phyloP scores from a whole-genome alignment of 2,113 vertebrate genomes.

The Thamnophis sirtalis region DNA sequence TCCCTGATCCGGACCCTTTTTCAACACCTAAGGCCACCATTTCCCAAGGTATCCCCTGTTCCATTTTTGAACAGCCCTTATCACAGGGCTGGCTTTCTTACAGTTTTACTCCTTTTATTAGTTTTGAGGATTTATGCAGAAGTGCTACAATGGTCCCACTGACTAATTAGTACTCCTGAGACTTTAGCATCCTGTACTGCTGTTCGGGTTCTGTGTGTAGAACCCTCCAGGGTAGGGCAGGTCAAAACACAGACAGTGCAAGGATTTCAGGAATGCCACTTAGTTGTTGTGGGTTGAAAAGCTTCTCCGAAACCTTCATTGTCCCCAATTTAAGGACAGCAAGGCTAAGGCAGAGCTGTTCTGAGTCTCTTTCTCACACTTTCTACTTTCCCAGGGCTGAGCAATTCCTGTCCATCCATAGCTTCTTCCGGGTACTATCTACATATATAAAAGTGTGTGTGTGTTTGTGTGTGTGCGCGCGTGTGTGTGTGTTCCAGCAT shows the following conservation, averaged over 20 bases:
- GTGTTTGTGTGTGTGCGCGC: too few relatives aligned
- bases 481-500: too few relatives aligned
- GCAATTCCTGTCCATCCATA: background rate
- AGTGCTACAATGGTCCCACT: too few relatives aligned
- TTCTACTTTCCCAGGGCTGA: background rate
- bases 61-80: background rate
- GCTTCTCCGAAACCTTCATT: background rate
- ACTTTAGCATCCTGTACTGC: too few relatives aligned
- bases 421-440: background rate
- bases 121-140: background rate
- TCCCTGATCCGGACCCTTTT: background rate
- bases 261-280: background rate
- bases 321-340: background rate
- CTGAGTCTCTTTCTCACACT: background rate
- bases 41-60: background rate
- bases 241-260: background rate
- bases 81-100: background rate
- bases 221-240: background rate
- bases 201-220: background rate
- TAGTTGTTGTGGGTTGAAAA: background rate
- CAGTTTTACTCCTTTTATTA: background rate
- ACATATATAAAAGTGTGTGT: too few relatives aligned
- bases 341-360: background rate
- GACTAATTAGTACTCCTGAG: too few relatives aligned
- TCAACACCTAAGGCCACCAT: background rate